Evolutionary conservation across 2,888 invertebrate species (phyloP), one percentile per base, ranked within the genome.

Genomic region (Drosophila infuscata): DNA sequence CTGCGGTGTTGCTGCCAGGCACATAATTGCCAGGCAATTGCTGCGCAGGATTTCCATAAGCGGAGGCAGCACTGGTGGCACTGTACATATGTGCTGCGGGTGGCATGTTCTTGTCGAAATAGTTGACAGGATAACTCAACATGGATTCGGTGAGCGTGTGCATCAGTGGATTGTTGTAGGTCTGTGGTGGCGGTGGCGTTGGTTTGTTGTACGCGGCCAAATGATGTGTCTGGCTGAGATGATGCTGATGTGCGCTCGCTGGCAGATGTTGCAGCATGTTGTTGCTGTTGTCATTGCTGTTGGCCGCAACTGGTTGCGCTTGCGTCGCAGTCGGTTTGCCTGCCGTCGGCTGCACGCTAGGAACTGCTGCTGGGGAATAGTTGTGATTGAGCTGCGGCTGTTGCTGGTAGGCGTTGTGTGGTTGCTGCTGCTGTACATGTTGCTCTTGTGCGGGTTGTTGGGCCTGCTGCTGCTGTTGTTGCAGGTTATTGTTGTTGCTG

Each of bases 51-150:
- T 91, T 91, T 0, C 91, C 91, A 56, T 91, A 91, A 0, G 88
- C 83, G 0, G 78, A 49, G 2, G 89, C 85, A 29, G 87, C 89
- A 32, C 82, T 89, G 0, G 88, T 73, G 3, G 89, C 89, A 70
- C 94, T 94, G 82, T 94, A 95, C 93, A 95, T 94, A 61, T 95
- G 95, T 0, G 95, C 94, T 0, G 95, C 94, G 91, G 95, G 94
- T 86, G 95, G 94, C 91, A 94, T 94, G 33, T 93, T 93, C 90
- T 95, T 95, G 57, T 95, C 95, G 71, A 95, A 95, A 81, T 95
- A 95, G 57, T 89, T 82, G 9, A 86, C 87, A 3, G 90, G 74
- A 65, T 93, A 82, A 3, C 91, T 91, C 49, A 93, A 35, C 75
- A 93, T 90, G 17, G 91, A 90, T 53, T 92, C 92, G 12, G 92